Base-by-base conservation (phyloP, 2,113 vertebrate genomes). In the Todiramphus saurophagus region DNA sequence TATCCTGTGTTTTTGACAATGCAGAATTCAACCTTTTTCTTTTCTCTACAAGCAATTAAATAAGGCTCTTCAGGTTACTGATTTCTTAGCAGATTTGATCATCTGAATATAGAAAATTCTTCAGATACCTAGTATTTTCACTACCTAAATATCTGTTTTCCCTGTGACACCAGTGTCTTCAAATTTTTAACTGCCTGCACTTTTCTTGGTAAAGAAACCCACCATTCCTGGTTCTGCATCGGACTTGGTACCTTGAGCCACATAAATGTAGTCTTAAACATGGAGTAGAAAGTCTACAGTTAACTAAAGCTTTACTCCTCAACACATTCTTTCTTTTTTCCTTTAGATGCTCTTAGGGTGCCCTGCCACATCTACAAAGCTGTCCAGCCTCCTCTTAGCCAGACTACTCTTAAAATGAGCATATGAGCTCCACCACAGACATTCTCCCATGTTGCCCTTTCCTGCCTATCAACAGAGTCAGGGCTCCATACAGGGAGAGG, bases 361-460 rank as follows among this genome's bases (percentile, higher is more conserved):
- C 24, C 51, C 44, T 91, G 44, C 16, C 50, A 50, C 3, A 12
- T 59, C 28, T 63, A 11, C 16, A 55, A 51, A 62, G 8, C 3
- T 59, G n/a, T 63, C 59, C 24, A 23, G 8, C 3, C 1, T 67
- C 11, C 25, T 41, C 28, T 43, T 28, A 16, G 31, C 50, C 73
- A 51, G 37, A 59, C 35, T 16, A 5, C 24, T 63, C 37, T 76
- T 58, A 31, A n/a, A 76, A 10, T 1, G n/a, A 51, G 16, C 28
- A 10, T 13, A n/a, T 5, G 20, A 48, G 11, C 11, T 91, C n/a
- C 13, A 12, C 0, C 1, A 0, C 50, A 70, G 68, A 44, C 15
- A 23, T 63, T 89, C 17, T 16, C 18, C 15, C 5, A 18, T 21
- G 31, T 41, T 84, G 51, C 31, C 15, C 7, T 55, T 79, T 55